phyloP scores from a whole-genome alignment of 2,113 vertebrate genomes.

The Rhizomys pruinosus region DNA sequence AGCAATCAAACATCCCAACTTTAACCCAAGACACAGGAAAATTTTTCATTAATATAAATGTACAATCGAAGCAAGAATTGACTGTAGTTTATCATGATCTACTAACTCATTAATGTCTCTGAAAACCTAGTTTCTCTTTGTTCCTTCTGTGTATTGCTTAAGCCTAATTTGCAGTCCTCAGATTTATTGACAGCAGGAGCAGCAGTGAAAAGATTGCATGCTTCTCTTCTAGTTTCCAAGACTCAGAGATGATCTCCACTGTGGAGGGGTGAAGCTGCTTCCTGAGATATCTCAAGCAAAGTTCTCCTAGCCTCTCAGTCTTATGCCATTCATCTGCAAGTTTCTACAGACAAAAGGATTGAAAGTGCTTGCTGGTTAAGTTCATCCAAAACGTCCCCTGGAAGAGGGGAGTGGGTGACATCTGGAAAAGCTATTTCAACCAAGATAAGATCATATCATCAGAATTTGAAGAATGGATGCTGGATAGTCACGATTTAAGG shows the following conservation, averaged over 20 bases:
- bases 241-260: neutral
- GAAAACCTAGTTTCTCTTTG: neutral
- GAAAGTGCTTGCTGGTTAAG: neutral
- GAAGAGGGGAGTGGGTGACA: accelerated
- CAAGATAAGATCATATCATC: neutral
- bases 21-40: neutral
- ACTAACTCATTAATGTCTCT: neutral
- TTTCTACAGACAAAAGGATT: neutral
- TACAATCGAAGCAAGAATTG: neutral
- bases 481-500: neutral
- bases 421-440: neutral
- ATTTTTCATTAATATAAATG: neutral
- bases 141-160: neutral
- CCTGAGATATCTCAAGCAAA: neutral
- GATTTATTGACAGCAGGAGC: neutral
- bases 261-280: neutral
- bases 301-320: neutral
- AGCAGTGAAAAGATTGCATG: neutral
- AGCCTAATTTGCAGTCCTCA: neutral
- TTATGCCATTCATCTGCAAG: neutral
- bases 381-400: neutral
- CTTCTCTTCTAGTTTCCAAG: neutral
- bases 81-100: neutral
- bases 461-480: neutral
- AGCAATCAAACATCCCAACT: neutral